Evolutionary conservation across 2,888 invertebrate species (phyloP), one percentile per base, ranked within the genome.

Genomic region (Caenorhabditis zanzibari): DNA sequence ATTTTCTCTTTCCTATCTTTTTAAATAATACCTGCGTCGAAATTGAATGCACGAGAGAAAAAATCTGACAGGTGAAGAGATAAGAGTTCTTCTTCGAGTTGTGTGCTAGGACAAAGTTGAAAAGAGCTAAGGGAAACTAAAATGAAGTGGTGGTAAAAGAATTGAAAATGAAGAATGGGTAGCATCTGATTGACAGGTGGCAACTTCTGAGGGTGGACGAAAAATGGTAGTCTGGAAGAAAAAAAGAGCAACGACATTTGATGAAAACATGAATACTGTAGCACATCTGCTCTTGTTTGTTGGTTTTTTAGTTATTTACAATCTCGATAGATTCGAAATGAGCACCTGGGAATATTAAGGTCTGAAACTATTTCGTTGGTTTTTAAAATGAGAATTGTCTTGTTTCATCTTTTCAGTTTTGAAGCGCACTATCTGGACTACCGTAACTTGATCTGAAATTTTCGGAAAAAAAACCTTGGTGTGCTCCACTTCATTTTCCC

Each of bases 111-210:
- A n/a, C n/a, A n/a, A n/a, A n/a, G n/a, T 5, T 14, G 19, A 59
- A 61, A 61, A 12, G 9, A 14, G 22, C 5, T 38, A 38, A 38
- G 12, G 28, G 38, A 12, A 32, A 32, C 32, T 22, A 52, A 47
- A 24, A 52, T 32, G 35, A 32, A 41, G 41, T 24, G 19, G 69
- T 56, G n/a, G 26, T 24, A 56, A 56, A 54, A 26, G 38, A n/a
- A 52, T 14, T 24, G 28, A 32, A n/a, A 28, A 44, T 14, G 26
- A 41, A 38, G 16, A 47, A 16, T 24, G 41, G n/a, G 28, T 35
- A 28, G 26, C 69, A 69, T 56, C 24, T 69, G 69, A 69, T n/a
- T 69, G 54, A 26, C 69, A 69, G 69, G 54, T 69, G 69, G 54
- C 54, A 24, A 69, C 38, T 38, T 56, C 22, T 26, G 14, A 56